phyloP scores from a whole-genome alignment of 2,797 vertebrate species.

The Muscicapa comitata region DNA sequence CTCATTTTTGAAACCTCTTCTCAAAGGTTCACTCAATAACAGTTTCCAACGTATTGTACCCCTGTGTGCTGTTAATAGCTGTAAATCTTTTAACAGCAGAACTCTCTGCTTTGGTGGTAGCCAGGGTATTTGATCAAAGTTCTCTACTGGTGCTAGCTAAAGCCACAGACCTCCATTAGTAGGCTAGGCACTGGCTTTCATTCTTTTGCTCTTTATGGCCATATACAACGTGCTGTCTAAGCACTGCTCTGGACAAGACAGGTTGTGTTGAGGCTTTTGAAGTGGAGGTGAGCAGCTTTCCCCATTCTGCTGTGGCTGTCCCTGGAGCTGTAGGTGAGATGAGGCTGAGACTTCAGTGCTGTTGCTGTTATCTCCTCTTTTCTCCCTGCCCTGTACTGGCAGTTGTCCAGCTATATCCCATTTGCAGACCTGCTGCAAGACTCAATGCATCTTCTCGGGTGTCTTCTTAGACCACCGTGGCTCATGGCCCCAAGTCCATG shows the following conservation, averaged over 20 bases:
- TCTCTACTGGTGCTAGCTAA: not conserved
- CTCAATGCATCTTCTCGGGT: not conserved
- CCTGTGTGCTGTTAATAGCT: conserved; percentile 1
- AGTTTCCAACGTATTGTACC: not conserved
- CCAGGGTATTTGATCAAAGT: not conserved
- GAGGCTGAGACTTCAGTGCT: not conserved
- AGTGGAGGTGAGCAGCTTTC: not conserved
- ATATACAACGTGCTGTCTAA: not conserved
- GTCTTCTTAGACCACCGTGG: not conserved
- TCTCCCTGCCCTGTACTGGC: not conserved
- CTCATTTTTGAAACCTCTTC: not conserved
- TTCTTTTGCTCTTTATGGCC: not conserved
- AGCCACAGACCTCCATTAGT: not conserved
- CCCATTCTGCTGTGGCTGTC: not conserved
- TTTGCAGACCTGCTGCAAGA: not conserved
- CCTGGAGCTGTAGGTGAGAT: not conserved
- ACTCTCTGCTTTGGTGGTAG: not conserved
- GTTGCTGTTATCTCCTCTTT: not conserved
- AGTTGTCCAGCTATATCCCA: not conserved
- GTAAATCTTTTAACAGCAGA: conserved; percentile 37
- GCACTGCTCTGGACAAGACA: not conserved
- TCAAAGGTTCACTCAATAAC: not conserved
- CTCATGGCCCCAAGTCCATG: not conserved
- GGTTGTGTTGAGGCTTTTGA: not conserved
- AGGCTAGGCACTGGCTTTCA: not conserved